A percentile compares a stretch with the other conserved stretches of the same genome.
Evolutionary conservation across 1,140 invertebrate genomes (phyloP).

Genomic region (Sinonovacula constricta): DNA sequence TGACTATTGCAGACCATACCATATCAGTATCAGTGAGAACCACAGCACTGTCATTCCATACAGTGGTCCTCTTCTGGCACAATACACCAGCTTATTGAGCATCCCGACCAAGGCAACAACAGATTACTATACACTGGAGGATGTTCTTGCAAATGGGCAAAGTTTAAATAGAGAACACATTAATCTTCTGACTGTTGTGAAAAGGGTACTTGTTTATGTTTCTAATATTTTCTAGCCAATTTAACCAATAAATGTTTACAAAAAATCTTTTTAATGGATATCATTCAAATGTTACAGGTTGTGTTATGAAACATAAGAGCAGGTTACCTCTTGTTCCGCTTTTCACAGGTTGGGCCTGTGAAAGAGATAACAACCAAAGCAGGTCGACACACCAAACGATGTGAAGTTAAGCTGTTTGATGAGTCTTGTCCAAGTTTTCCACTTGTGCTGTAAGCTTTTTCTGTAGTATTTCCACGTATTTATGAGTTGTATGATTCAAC

Average conservation of each 20-base stretch:
- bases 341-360: constrained; percentile 63
- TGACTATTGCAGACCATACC: constrained; percentile 63
- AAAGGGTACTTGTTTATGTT: constrained; percentile 71
- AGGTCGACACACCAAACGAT: constrained; percentile 68
- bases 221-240: not conserved
- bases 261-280: too few relatives aligned
- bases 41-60: constrained; percentile 65
- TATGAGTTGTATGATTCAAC: too few relatives aligned
- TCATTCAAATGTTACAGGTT: too few relatives aligned
- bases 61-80: constrained; percentile 57
- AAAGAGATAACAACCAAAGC: constrained; percentile 70
- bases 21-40: constrained; percentile 71
- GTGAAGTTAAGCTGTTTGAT: constrained; percentile 73
- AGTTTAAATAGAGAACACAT: constrained; percentile 70
- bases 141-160: constrained; percentile 73
- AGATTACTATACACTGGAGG: constrained; percentile 75
- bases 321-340: not conserved
- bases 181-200: constrained; percentile 71
- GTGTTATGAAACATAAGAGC: not conserved
- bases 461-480: too few relatives aligned
- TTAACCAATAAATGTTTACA: not conserved
- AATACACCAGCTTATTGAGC: constrained; percentile 58
- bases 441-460: constrained; percentile 70
- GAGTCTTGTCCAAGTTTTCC: constrained; percentile 67
- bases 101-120: constrained; percentile 70